Base-by-base conservation (phyloP, 2,113 vertebrate genomes). In the Ammodytes marinus region DNA sequence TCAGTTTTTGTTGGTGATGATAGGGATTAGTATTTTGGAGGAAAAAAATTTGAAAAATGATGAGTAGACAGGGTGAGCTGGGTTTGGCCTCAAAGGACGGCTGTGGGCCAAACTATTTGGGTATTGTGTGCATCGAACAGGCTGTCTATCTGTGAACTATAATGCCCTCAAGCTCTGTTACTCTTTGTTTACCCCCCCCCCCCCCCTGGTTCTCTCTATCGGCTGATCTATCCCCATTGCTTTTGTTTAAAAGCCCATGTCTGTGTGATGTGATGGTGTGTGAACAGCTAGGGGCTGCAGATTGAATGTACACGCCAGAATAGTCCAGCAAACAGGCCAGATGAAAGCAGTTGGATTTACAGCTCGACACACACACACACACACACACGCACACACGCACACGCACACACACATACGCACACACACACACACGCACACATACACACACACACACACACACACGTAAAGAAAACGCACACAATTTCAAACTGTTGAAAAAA, bases 61-160 rank as follows among this genome's bases (percentile, higher is more conserved):
- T 91, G 92, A 91, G 79, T 83, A 8, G 80, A 86, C 80, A 74
- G 58, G 80, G 83, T 79, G 60, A 77, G 69, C 77, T 14, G 63
- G 67, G 66, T 47, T 27, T 75, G 84, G 79, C 84, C 79, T 78
- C 65, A 78, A 40, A 77, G 46, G 67, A 45, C 2, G 27, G 71
- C 86, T 55, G 60, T 45, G 57, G 71, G 78, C 79, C 86, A 89
- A 84, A 88, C 89, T 89, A 83, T 90, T 74, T 86, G 68, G 66
- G 71, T 84, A 78, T 90, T 89, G 80, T 89, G 79, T 77, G 40
- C 52, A 53, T 74, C 19, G 27, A 27, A 27, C 27, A 12, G 35
- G 82, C 76, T 61, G 80, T 84, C 55, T 84, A 63, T 89, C 75
- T 87, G 69, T 84, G 83, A 86, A 87, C 75, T 66, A 66, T 45